These are phyloP conservation scores for Leptodactylus fallax DNA, from an alignment of 2,797 vertebrate genomes.

Conservation along the genomic window DNA sequence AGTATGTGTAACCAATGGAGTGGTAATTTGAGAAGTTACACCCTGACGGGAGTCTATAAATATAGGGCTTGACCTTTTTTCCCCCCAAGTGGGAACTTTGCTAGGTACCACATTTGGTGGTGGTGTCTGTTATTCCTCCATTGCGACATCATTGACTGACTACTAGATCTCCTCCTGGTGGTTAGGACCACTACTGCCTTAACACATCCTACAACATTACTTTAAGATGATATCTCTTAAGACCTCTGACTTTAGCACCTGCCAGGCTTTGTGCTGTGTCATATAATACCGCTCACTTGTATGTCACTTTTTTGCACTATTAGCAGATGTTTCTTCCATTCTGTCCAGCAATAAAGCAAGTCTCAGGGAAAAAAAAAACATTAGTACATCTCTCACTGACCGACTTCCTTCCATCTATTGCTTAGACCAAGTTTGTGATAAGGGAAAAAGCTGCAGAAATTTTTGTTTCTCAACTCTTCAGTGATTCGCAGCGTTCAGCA, in stretches of 20 bases:
- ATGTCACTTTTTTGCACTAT: neutral
- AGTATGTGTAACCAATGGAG: too few species aligned
- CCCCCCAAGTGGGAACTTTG: too few species aligned
- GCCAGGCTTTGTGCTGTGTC: neutral
- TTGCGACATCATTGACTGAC: too few species aligned
- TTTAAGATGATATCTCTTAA: neutral
- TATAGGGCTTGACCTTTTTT: too few species aligned
- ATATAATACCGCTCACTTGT: neutral
- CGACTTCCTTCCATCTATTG: slow-evolving; percentile 50
- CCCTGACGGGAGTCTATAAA: too few species aligned
- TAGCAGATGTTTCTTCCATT: neutral
- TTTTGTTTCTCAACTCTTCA: neutral
- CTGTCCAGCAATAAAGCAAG: neutral
- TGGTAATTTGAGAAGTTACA: too few species aligned
- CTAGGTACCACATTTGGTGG: too few species aligned
- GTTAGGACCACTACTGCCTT: neutral
- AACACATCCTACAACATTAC: too few species aligned
- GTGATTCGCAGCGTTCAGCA: neutral
- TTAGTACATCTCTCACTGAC: neutral
- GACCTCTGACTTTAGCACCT: neutral
- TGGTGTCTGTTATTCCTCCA: too few species aligned
- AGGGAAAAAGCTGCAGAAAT: neutral
- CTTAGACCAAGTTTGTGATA: slow-evolving; percentile 23
- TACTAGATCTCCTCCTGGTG: too few species aligned
- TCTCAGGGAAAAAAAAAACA: neutral